A percentile compares a stretch with the other conserved stretches of the same genome.
These are phyloP conservation scores for Pristionchus exspectatus DNA, from an alignment of 2,888 invertebrate genomes.

Conservation along the genomic window DNA sequence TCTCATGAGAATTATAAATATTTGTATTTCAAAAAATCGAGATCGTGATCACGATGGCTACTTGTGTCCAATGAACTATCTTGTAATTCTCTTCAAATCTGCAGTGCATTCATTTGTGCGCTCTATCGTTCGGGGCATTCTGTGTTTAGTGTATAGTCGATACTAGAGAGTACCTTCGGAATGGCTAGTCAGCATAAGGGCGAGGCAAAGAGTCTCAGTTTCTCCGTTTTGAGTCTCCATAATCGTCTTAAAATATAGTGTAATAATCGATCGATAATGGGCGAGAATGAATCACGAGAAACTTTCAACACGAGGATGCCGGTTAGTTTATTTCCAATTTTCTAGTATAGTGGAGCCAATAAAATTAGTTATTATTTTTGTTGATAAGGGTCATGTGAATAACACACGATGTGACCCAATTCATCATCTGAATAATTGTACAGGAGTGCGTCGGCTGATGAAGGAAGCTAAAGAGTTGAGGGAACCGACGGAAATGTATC, in stretches of 20 bases:
- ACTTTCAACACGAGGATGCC: conserved; percentile 65
- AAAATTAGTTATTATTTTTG: no score
- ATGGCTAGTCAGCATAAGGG: conserved; percentile 45
- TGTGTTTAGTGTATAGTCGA: background rate
- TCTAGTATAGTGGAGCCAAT: background rate
- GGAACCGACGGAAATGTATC: conserved; percentile 91
- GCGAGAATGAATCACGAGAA: background rate
- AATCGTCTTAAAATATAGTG: background rate
- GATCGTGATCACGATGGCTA: background rate
- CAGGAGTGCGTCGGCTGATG: conserved; percentile 94
- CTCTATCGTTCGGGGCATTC: background rate
- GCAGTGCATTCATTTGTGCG: no score
- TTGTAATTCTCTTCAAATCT: background rate
- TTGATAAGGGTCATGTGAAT: no score
- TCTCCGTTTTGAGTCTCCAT: background rate
- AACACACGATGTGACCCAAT: background rate
- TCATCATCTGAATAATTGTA: background rate
- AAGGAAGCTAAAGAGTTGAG: conserved; percentile 90
- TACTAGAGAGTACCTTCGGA: background rate
- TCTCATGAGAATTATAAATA: background rate
- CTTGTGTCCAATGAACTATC: background rate
- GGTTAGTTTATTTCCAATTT: conserved; percentile 57
- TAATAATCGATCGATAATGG: background rate
- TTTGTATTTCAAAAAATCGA: background rate
- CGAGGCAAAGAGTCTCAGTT: background rate